Evolutionary conservation across 2,113 vertebrate species (phyloP).

Genomic region (Ciconia boyciana): DNA sequence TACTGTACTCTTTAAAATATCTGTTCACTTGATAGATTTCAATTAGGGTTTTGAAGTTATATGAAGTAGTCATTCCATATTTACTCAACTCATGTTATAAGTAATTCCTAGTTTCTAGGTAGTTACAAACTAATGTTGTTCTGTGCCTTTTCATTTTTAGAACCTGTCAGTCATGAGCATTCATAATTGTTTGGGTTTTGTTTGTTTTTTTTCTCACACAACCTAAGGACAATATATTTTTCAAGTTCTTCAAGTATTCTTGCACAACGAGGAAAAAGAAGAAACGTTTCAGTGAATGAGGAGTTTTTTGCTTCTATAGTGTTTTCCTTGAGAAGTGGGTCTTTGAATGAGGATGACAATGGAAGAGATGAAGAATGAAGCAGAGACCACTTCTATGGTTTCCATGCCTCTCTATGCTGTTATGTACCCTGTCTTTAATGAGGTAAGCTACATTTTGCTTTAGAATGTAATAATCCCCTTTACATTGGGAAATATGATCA

Average conservation of each 20-base stretch:
- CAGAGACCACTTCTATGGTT: constrained; percentile 88
- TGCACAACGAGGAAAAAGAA: constrained; percentile 48
- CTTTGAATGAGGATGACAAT: constrained; percentile 97
- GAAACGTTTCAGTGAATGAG: constrained; percentile 78
- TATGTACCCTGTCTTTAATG: constrained; percentile 96
- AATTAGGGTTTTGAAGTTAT: not conserved
- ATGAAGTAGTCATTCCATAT: not conserved
- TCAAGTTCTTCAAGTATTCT: constrained; percentile 35
- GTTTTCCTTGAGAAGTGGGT: constrained; percentile 77
- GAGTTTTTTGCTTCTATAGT: constrained; percentile 75
- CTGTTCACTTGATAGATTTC: not conserved
- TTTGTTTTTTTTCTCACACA: not conserved
- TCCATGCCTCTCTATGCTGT: constrained; percentile 92
- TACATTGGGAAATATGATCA: not conserved
- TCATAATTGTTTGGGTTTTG: not conserved
- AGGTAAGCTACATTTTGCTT: constrained; percentile 70
- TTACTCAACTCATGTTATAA: not conserved
- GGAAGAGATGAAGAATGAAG: constrained; percentile 97
- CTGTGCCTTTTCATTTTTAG: not conserved
- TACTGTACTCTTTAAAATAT: not conserved
- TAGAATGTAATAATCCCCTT: not conserved
- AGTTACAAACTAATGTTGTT: not conserved
- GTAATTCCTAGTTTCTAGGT: not conserved
- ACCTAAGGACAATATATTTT: constrained; percentile 35
- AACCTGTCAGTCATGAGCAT: not conserved